A percentile compares a stretch with the other conserved stretches of the same genome.
These are phyloP conservation scores for Drosophila watanabei DNA, from an alignment of 1,140 invertebrate genomes.

Conservation along the genomic window DNA sequence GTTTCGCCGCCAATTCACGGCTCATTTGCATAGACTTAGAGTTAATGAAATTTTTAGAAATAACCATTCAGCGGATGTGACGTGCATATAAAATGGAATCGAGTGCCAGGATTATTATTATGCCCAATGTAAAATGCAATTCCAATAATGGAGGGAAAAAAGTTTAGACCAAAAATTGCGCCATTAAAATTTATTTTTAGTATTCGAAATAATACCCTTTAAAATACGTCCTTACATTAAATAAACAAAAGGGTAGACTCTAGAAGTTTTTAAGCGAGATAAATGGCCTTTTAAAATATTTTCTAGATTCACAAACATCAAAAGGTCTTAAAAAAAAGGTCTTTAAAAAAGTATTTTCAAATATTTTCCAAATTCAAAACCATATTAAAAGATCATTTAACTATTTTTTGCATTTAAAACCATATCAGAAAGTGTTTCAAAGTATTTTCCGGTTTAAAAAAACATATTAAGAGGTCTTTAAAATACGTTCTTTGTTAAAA, in stretches of 20 bases:
- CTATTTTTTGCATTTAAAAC: too few species aligned
- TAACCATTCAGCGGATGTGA: conserved; percentile 30
- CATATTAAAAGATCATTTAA: too few species aligned
- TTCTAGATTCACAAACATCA: too few species aligned
- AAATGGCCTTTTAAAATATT: too few species aligned
- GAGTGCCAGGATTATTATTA: conserved; percentile 11
- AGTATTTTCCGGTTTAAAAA: too few species aligned
- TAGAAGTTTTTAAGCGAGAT: not conserved
- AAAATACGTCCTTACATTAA: too few species aligned
- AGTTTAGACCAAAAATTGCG: not conserved
- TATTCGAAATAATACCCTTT: not conserved
- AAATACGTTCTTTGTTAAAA: not conserved
- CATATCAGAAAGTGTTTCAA: too few species aligned
- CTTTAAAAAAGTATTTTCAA: too few species aligned
- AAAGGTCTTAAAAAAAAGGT: too few species aligned
- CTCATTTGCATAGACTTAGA: conserved; percentile 45
- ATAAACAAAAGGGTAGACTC: too few species aligned
- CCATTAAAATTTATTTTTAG: not conserved
- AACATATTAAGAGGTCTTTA: not conserved
- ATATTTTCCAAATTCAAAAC: too few species aligned
- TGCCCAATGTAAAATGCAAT: conserved; percentile 31
- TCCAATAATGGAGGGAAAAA: not conserved
- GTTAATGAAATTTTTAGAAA: conserved; percentile 50
- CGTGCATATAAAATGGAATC: conserved; percentile 23
- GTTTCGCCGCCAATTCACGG: conserved; percentile 23